Evolutionary conservation across 2,113 vertebrate species (phyloP), one percentile per base, ranked within the genome.

Genomic region (Rhizomys pruinosus): DNA sequence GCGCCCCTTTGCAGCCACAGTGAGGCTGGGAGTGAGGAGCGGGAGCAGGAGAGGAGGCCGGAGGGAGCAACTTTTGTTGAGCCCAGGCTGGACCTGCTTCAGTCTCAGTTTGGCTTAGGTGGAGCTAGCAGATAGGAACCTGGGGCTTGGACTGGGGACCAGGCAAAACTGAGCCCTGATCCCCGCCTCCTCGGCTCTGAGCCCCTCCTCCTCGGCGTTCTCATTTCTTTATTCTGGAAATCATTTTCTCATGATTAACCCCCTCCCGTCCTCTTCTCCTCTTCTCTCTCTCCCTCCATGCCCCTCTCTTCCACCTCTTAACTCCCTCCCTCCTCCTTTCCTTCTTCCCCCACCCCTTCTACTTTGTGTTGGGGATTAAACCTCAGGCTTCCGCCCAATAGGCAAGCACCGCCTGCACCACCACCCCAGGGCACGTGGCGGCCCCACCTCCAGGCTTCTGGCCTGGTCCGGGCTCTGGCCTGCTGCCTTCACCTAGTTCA

Each of bases 1-100:
- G 11, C 25, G 74, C 44, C 84, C 72, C 76, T 12, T 9, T 5
- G 3, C 80, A 23, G 73, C 34, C 22, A 7, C 27, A 63, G 32
- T 69, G 25, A 27, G 10, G 19, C 13, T 5, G 32, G 71, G 71
- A 19, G 15, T 20, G 12, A 1, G 19, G 27, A 5, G 32, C 4
- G 37, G 32, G 7, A 77, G 61, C 32, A 32, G 64, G 93, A 20
- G 77, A 3, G 79, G 63, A 73, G 17, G 2, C 1, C 19, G 22
- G 17, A 20, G 7, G 6, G 16, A 34, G 22, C 25, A 2, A 34
- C 57, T 12, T 47, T 5, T 1, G 7, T 0, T 15, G 10, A 37
- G 72, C 19, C n/a, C 4, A 22, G 19, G 0, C 42, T 29, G 85
- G 37, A 5, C 9, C 11, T 0, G 7, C 1, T 5, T 5, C 20